Percentiles rank a stretch among this genome's conserved stretches.
phyloP scores from a whole-genome alignment of 2,797 vertebrate species.

The Lates japonicus region DNA sequence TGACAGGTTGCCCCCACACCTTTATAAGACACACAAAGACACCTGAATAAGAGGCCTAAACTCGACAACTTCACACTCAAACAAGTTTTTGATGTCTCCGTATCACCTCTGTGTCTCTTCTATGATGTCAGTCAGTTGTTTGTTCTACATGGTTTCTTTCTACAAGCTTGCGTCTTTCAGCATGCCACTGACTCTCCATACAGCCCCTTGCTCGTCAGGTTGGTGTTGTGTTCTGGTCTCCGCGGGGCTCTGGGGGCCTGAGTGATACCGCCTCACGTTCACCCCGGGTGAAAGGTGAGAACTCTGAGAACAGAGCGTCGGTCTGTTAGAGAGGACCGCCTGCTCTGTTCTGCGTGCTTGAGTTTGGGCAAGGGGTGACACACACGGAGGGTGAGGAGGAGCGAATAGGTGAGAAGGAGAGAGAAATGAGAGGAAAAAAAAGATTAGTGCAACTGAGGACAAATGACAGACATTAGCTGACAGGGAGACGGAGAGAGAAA shows the following conservation, averaged over 20 bases:
- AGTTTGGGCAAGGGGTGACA: conserved; percentile 73
- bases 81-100: conserved; percentile 35
- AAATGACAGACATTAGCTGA: conserved; percentile 47
- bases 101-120: conserved; percentile 51
- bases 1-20: conserved; percentile 14
- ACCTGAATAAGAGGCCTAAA: conserved; percentile 32
- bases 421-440: conserved; percentile 61
- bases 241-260: conserved; percentile 62
- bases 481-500: not conserved
- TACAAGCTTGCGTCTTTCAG: conserved; percentile 59
- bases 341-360: conserved; percentile 85
- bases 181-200: conserved; percentile 46
- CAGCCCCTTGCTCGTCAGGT: conserved; percentile 44
- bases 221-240: conserved; percentile 80
- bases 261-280: conserved; percentile 75
- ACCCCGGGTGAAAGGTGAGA: conserved; percentile 85
- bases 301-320: conserved; percentile 85
- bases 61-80: conserved; percentile 8
- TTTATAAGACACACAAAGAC: no score
- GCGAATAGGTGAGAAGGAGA: conserved; percentile 54
- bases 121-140: conserved; percentile 57
- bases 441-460: conserved; percentile 60
- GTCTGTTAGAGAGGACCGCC: conserved; percentile 79
- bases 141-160: conserved; percentile 58
- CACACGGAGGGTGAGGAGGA: conserved; percentile 29